Percentiles rank a stretch among this genome's conserved stretches.
Conservation (phyloP, 2,888 invertebrate genomes). For the Meliscaeva auricollis region DNA sequence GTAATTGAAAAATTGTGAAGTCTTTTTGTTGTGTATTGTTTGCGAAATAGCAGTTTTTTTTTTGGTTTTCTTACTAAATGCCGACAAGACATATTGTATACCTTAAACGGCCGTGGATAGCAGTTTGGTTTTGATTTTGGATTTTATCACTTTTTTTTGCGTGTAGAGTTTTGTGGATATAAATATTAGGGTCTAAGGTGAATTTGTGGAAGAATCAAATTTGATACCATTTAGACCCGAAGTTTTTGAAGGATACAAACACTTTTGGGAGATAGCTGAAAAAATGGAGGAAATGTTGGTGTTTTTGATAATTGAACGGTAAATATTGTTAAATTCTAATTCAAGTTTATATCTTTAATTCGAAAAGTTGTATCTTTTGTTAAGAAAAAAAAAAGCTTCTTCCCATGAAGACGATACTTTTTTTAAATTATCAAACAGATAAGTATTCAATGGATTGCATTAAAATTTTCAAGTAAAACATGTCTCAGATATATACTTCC, state of each 20-base stretch:
- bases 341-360: slow-evolving; percentile 22
- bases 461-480: slow-evolving; percentile 27
- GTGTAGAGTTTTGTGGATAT: neutral
- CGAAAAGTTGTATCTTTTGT: neutral
- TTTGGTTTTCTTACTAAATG: neutral
- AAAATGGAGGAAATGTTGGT: slow-evolving; percentile 66
- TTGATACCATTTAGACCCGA: slow-evolving; percentile 34
- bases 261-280: neutral
- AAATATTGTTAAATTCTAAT: slow-evolving; percentile 58
- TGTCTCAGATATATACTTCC: slow-evolving; percentile 29
- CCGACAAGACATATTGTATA: slow-evolving; percentile 11
- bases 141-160: neutral
- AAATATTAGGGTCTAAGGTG: neutral
- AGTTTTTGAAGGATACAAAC: neutral
- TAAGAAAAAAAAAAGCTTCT: neutral
- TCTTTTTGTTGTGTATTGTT: neutral
- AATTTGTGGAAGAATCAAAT: slow-evolving; percentile 41
- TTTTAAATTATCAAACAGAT: neutral
- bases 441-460: neutral
- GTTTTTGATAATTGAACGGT: slow-evolving; percentile 65
- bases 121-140: neutral
- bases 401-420: neutral
- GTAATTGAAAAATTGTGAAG: slow-evolving; percentile 25
- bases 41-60: too few relatives aligned
- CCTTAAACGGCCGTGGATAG: neutral